These are phyloP conservation scores for Noctua fimbriata DNA, from an alignment of 2,888 invertebrate genomes.

Conservation along the genomic window DNA sequence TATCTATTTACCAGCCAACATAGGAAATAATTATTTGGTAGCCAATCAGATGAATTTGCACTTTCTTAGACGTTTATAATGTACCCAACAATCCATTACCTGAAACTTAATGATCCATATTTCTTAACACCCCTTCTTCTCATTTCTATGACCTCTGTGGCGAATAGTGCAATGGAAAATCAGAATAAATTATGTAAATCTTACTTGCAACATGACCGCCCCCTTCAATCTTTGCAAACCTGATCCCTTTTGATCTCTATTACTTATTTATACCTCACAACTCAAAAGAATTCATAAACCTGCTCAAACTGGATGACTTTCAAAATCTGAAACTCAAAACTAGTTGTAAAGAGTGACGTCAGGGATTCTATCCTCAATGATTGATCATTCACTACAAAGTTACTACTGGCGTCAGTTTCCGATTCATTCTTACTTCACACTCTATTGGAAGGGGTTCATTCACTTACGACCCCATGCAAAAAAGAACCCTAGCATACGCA, in stretches of 20 bases:
- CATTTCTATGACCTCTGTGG: neutral
- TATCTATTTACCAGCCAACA: neutral
- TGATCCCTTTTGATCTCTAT: slow-evolving; percentile 40
- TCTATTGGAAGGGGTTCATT: slow-evolving; percentile 73
- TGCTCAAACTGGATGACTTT: slow-evolving; percentile 56
- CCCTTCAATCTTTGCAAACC: slow-evolving; percentile 18
- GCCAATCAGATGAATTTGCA: neutral
- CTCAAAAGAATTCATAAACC: slow-evolving; percentile 37
- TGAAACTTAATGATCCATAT: slow-evolving; percentile 25
- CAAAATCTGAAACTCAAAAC: slow-evolving; percentile 52
- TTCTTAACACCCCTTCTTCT: neutral
- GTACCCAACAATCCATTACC: neutral
- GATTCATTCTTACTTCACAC: slow-evolving; percentile 78
- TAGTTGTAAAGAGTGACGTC: slow-evolving; percentile 64
- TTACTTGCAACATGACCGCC: slow-evolving; percentile 4
- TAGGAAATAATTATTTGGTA: neutral
- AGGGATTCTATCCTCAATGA: slow-evolving; percentile 60
- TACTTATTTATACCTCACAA: slow-evolving; percentile 22
- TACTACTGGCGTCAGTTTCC: slow-evolving; percentile 63
- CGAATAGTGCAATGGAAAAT: slow-evolving; percentile 1
- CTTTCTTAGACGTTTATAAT: neutral
- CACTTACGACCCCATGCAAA: neutral
- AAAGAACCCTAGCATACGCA: neutral
- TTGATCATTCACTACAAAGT: slow-evolving; percentile 68
- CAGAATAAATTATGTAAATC: slow-evolving; percentile 24